Conservation (phyloP, 1,140 invertebrate genomes). For the Drosophila novamexicana region DNA sequence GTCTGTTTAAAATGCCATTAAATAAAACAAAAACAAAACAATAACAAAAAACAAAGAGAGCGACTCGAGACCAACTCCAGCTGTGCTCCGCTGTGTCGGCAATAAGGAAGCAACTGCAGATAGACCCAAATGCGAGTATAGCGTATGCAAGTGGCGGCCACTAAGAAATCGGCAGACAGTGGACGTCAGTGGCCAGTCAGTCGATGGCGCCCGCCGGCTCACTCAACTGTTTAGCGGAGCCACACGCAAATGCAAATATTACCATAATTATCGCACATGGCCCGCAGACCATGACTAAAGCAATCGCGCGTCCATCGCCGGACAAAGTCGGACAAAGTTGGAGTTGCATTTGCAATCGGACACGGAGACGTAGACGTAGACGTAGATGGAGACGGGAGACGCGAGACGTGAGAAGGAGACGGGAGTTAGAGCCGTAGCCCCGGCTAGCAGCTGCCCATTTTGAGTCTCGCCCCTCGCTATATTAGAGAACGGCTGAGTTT, state of each 20-base stretch:
- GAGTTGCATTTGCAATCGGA: neutral
- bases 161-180: neutral
- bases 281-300: conserved; percentile 78
- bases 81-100: conserved; percentile 8
- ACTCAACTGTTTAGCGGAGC: conserved; percentile 81
- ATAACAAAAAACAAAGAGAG: neutral
- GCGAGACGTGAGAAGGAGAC: no score
- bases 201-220: conserved; percentile 67
- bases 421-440: neutral
- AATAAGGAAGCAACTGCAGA: conserved; percentile 25
- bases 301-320: conserved; percentile 74
- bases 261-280: conserved; percentile 80
- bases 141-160: neutral
- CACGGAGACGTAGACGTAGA: no score
- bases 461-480: conserved; percentile 1
- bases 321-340: conserved; percentile 8
- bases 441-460: neutral
- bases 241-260: conserved; percentile 82
- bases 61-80: conserved; percentile 6
- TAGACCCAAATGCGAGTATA: neutral
- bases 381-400: neutral
- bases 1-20: conserved; percentile 72
- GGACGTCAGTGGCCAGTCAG: neutral
- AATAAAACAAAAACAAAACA: conserved; percentile 5
- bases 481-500: conserved; percentile 9